Evolutionary conservation across 2,797 vertebrate species (phyloP), one percentile per base, ranked within the genome.

Genomic region (Lutra lutra): DNA sequence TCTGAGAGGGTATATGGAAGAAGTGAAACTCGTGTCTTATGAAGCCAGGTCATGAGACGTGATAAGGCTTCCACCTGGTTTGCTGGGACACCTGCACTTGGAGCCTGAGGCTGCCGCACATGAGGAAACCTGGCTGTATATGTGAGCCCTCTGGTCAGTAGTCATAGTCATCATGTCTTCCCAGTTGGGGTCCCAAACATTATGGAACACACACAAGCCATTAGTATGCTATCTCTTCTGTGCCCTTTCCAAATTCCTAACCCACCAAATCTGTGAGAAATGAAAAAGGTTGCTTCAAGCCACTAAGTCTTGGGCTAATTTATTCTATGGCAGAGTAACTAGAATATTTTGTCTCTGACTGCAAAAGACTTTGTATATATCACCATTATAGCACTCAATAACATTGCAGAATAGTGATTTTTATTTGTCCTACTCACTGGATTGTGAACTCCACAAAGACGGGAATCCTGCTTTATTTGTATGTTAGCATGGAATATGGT

Each of bases 381-480:
- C 66, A 84, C 3, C 5, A 48, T 21, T 20, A 23, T 2, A 64
- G 58, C 25, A 29, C 56, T 66, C 21, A 23, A 3, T 64, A 40
- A 10, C 68, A 82, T 0, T 70, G 29, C 21, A 90, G n/a, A 89
- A 93, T 23, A 68, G 54, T 60, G 17, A 25, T 80, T 43, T 96
- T 62, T 48, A 13, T 64, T 72, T 64, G 9, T n/a, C 46, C 23
- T 7, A 38, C 23, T 79, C 35, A 77, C 54, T 86, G 23, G 54
- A 60, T 62, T 58, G 48, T 23, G 3, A 79, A 14, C 17, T 92
- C 35, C 48, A 10, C 3, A 11, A 46, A 70, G n/a, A 32, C 13
- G 20, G 12, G 11, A 94, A 40, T 46, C 93, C 29, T 70, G 14
- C 70, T 92, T 89, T 82, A 66, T 48, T 92, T 58, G 43, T 51